Evolutionary conservation across 2,113 vertebrate genomes (phyloP).

Genomic region (Myocastor coypus): DNA sequence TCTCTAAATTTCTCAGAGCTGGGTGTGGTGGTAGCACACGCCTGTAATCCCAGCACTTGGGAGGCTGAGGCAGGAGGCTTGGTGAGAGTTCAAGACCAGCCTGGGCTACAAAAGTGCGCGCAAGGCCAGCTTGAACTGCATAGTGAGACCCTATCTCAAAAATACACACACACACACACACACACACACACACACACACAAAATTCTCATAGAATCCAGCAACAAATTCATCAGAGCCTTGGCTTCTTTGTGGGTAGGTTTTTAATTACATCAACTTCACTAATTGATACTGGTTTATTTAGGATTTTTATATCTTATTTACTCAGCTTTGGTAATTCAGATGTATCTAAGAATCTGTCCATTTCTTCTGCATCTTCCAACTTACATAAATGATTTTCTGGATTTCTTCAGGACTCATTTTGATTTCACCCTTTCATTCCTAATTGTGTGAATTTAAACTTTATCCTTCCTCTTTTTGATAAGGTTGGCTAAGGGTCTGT

Average conservation of each 20-base stretch:
- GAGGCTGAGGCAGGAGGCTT: too few relatives aligned
- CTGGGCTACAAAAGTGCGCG: too few relatives aligned
- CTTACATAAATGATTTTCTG: background rate
- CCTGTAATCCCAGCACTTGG: too few relatives aligned
- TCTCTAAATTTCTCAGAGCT: background rate
- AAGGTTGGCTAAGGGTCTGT: background rate
- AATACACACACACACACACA: too few relatives aligned
- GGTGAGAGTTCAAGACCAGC: too few relatives aligned
- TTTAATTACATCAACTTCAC: background rate
- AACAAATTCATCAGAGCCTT: background rate
- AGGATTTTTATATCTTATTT: background rate
- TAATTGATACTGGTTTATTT: background rate
- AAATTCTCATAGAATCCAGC: background rate
- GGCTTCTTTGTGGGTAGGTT: background rate
- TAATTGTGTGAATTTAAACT: background rate
- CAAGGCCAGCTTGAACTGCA: too few relatives aligned
- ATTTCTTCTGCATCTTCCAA: background rate
- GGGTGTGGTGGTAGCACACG: too few relatives aligned
- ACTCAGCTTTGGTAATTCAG: background rate
- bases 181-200: too few relatives aligned
- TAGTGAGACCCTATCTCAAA: too few relatives aligned
- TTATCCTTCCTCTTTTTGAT: background rate
- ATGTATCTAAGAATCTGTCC: background rate
- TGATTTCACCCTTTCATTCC: background rate
- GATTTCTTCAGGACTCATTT: background rate